phyloP scores from a whole-genome alignment of 2,113 vertebrate genomes.

The Actenoides hombroni region DNA sequence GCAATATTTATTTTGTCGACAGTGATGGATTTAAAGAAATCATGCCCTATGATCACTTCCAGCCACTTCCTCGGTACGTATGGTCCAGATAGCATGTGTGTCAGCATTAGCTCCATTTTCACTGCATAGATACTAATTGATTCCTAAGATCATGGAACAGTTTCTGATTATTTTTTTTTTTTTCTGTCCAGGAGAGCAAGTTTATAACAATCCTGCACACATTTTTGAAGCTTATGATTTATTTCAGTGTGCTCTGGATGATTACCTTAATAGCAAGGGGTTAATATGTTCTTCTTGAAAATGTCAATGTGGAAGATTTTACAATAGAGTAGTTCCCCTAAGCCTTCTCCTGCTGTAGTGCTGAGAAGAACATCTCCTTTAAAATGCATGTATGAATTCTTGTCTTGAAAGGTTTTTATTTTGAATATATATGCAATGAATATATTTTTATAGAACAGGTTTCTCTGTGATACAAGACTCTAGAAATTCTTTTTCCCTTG shows the following conservation, averaged over 20 bases:
- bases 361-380: neutral
- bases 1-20: constrained; percentile 59
- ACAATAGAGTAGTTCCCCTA: neutral
- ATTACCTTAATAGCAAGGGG: neutral
- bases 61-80: constrained; percentile 92
- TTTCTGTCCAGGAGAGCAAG: neutral
- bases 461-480: neutral
- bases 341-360: neutral
- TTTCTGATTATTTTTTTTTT: neutral
- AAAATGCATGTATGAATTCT: neutral
- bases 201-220: neutral
- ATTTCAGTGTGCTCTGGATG: neutral
- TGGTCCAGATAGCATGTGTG: neutral
- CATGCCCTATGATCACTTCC: constrained; percentile 95
- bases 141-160: neutral
- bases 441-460: neutral
- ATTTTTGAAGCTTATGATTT: neutral
- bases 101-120: neutral
- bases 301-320: neutral
- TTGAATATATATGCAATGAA: neutral
- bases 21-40: constrained; percentile 97
- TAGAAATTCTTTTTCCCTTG: neutral
- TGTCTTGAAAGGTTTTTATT: neutral
- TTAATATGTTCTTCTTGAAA: neutral
- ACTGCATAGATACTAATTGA: neutral